A percentile compares a stretch with the other conserved stretches of the same genome.
phyloP scores from a whole-genome alignment of 2,113 vertebrate species.

The Struthidea cinerea region DNA sequence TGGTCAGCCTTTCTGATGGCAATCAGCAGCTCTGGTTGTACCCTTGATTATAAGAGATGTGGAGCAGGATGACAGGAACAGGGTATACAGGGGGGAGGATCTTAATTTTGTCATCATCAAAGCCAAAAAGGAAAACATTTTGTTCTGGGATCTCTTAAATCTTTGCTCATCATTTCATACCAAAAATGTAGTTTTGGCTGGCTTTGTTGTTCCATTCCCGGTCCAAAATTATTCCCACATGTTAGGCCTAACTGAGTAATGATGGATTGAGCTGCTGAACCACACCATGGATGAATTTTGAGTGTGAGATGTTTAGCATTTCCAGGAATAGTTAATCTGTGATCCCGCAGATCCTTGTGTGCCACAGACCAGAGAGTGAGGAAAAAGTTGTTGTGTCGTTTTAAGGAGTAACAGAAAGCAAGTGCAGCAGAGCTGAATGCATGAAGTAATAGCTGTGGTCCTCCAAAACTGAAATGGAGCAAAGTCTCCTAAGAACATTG shows the following conservation, averaged over 20 bases:
- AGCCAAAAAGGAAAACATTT: not conserved
- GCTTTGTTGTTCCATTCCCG: not conserved
- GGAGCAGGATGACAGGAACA: not conserved
- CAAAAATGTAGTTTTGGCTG: not conserved
- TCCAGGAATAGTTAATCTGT: not conserved
- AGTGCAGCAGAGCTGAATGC: not conserved
- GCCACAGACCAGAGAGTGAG: not conserved
- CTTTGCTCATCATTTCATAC: not conserved
- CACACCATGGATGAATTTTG: not conserved
- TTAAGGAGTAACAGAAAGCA: not conserved
- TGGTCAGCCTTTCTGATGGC: fast-evolving
- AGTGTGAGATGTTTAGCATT: not conserved
- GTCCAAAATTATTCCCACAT: not conserved
- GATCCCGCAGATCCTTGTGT: not conserved
- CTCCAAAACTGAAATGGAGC: not conserved
- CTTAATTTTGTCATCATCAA: not conserved
- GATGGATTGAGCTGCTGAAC: not conserved
- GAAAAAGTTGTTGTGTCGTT: not conserved
- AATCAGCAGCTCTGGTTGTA: not conserved
- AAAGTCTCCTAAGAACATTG: not conserved
- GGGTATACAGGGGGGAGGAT: not conserved
- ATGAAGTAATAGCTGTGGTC: not conserved
- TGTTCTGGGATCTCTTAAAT: not conserved
- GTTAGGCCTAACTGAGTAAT: not conserved
- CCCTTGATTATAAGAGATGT: not conserved